These are phyloP conservation scores for Dasypolia templi DNA, from an alignment of 2,888 invertebrate genomes.

Conservation along the genomic window DNA sequence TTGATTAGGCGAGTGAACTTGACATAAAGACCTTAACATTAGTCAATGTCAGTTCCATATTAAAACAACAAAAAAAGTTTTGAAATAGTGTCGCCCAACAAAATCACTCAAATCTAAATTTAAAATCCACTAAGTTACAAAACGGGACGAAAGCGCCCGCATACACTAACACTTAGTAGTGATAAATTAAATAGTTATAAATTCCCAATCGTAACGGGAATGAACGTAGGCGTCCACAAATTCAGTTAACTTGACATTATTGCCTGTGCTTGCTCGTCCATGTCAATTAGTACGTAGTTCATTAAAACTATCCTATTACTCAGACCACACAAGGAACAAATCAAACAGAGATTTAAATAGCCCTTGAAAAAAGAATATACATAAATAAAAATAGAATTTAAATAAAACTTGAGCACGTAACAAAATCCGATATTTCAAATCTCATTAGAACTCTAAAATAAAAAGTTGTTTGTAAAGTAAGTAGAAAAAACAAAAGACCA, in stretches of 20 bases:
- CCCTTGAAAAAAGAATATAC: constrained; percentile 20
- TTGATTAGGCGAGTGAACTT: constrained; percentile 44
- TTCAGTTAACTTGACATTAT: constrained; percentile 78
- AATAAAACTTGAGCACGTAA: constrained; percentile 7
- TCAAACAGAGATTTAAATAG: constrained; percentile 59
- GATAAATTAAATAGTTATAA: constrained; percentile 73
- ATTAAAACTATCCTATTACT: constrained; percentile 66
- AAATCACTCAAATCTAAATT: constrained; percentile 50
- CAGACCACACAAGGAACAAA: constrained; percentile 69
- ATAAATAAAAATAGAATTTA: constrained; percentile 7
- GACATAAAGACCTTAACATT: constrained; percentile 50
- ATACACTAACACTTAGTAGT: constrained; percentile 62
- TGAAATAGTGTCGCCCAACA: neutral
- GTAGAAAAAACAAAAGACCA: constrained; percentile 34
- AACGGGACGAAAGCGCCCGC: constrained; percentile 66
- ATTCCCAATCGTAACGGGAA: constrained; percentile 63
- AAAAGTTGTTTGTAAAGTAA: constrained; percentile 34
- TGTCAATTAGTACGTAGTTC: constrained; percentile 81
- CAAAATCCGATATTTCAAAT: constrained; percentile 1
- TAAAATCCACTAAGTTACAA: constrained; percentile 52
- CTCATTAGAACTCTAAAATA: constrained; percentile 4
- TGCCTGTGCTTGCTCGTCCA: constrained; percentile 70
- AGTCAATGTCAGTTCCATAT: constrained; percentile 43
- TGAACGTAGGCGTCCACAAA: constrained; percentile 74
- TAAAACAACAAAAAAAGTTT: constrained; percentile 14